Conservation (phyloP, 2,888 invertebrate genomes). For the Pilophorus perplexus region DNA sequence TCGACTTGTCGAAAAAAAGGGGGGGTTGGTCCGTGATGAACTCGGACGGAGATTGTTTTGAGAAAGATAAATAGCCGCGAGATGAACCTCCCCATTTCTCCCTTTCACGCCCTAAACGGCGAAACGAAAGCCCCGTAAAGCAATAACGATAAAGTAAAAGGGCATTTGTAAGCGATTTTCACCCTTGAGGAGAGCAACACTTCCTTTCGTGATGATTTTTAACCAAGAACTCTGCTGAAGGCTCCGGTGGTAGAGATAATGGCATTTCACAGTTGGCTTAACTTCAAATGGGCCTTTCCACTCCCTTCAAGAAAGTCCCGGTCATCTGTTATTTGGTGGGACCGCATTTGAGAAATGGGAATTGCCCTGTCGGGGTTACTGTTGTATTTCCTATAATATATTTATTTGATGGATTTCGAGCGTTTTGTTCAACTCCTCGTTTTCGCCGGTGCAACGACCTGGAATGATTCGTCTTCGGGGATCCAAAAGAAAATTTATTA, state of each 20-base stretch:
- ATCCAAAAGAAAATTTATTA: no score
- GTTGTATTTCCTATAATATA: no score
- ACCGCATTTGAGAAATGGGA: background rate
- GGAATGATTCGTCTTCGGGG: no score
- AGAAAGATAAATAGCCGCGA: background rate
- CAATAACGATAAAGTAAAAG: conserved; percentile 2
- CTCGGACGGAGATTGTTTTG: background rate
- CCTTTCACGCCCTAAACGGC: background rate
- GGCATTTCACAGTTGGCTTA: background rate
- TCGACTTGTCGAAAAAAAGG: no score
- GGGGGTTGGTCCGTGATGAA: background rate
- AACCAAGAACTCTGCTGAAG: background rate
- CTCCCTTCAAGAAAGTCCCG: background rate
- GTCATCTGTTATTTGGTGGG: background rate
- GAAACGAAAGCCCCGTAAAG: conserved; percentile 4
- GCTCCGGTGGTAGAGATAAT: background rate
- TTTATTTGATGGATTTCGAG: no score
- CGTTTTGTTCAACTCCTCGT: no score
- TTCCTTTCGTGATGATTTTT: conserved; percentile 23
- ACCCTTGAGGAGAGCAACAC: conserved; percentile 4
- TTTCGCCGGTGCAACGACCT: no score
- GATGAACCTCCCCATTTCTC: background rate
- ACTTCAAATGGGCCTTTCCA: background rate
- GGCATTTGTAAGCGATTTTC: conserved; percentile 4
- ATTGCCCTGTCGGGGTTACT: no score